A percentile compares a stretch with the other conserved stretches of the same genome.
Conservation (phyloP, 2,113 vertebrate species). For the Ardeotis arabs region DNA sequence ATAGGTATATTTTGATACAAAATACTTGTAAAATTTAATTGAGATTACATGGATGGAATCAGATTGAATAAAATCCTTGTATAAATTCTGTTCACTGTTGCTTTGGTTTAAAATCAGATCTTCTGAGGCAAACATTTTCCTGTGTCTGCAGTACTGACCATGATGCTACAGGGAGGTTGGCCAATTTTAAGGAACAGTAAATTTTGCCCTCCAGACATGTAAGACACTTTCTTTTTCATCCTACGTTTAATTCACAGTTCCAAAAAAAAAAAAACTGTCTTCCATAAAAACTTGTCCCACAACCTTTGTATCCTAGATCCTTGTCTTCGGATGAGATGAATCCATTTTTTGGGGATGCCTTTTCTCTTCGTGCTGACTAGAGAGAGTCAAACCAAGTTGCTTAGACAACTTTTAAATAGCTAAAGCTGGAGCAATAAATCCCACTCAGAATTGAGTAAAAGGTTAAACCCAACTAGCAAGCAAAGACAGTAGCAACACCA, state of each 20-base stretch:
- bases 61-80: background rate
- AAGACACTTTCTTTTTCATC: background rate
- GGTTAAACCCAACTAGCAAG: background rate
- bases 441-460: background rate
- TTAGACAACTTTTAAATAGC: background rate
- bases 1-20: constrained; percentile 14
- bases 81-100: background rate
- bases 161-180: background rate
- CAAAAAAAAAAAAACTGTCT: background rate
- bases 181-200: background rate
- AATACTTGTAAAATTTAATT: background rate
- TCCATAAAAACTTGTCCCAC: background rate
- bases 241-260: background rate
- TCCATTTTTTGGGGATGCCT: background rate
- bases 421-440: background rate
- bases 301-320: background rate
- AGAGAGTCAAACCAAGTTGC: background rate
- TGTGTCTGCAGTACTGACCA: background rate
- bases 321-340: background rate
- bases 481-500: background rate
- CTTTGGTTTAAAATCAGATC: background rate
- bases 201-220: background rate
- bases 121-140: background rate
- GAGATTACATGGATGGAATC: background rate
- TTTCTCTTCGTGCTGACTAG: background rate